These are phyloP conservation scores for Tineola bisselliella DNA, from an alignment of 2,888 invertebrate species.

Conservation along the genomic window DNA sequence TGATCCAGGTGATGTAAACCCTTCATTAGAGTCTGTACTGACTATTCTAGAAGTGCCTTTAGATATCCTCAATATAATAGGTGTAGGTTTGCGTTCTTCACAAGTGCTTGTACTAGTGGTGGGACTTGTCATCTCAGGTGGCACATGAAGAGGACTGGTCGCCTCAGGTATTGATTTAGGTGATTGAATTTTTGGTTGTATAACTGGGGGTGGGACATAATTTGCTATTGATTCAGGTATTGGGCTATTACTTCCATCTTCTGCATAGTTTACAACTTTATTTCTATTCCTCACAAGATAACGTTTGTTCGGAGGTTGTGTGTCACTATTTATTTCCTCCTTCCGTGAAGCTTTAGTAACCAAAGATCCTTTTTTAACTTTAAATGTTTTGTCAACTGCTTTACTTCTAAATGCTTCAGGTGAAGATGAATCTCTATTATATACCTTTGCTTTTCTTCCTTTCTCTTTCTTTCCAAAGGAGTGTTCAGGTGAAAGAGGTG, in stretches of 20 bases:
- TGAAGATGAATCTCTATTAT: conserved; percentile 57
- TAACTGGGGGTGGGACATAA: conserved; percentile 31
- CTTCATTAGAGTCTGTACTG: conserved; percentile 73
- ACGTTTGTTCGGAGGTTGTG: conserved; percentile 60
- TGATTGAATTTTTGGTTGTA: conserved; percentile 38
- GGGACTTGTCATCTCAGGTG: conserved; percentile 48
- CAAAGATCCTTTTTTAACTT: conserved; percentile 47
- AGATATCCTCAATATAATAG: conserved; percentile 88
- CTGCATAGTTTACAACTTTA: conserved; percentile 72
- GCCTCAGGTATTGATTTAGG: conserved; percentile 57
- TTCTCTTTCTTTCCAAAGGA: conserved; percentile 43
- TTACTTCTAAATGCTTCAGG: conserved; percentile 56
- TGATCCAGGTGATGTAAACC: conserved; percentile 64
- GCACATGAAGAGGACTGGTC: conserved; percentile 44
- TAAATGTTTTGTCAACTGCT: conserved; percentile 41
- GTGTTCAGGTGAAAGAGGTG: conserved; percentile 57
- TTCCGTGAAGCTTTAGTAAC: conserved; percentile 56
- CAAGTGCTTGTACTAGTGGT: conserved; percentile 56
- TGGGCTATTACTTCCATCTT: conserved; percentile 67
- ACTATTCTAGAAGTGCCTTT: conserved; percentile 76
- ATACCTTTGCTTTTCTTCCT: conserved; percentile 33
- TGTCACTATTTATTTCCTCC: conserved; percentile 46
- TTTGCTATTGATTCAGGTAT: conserved; percentile 43
- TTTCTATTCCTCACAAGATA: conserved; percentile 65
- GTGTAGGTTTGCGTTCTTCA: conserved; percentile 73